Conservation (phyloP, 1,140 invertebrate species). For the Macrostomum lignano region DNA sequence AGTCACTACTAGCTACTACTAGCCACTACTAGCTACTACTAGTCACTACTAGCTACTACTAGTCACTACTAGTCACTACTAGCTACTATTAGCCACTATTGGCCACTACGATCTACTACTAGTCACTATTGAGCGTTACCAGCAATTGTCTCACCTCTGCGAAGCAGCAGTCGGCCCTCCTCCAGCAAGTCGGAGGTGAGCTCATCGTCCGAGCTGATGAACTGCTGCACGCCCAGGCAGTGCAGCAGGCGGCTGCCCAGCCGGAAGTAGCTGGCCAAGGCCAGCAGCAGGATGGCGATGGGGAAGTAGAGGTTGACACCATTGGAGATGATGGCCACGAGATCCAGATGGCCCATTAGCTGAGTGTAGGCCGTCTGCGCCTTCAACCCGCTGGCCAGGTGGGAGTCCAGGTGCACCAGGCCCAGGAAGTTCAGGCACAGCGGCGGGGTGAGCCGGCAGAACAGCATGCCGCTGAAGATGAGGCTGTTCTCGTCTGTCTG, state of each 20-base stretch:
- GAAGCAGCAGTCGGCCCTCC: constrained; percentile 62
- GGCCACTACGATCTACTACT: no score
- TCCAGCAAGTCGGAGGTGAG: constrained; percentile 66
- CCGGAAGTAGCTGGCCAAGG: constrained; percentile 72
- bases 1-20: no score
- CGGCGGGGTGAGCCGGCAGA: constrained; percentile 80
- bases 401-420: constrained; percentile 85
- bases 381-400: constrained; percentile 42
- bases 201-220: constrained; percentile 56
- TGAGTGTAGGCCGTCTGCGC: constrained; percentile 63
- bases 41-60: no score
- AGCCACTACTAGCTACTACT: no score
- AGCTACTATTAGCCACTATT: no score
- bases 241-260: constrained; percentile 60
- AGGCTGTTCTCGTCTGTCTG: constrained; percentile 93
- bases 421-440: constrained; percentile 92
- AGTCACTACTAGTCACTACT: no score
- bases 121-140: no score
- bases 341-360: constrained; percentile 99
- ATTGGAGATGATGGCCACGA: constrained; percentile 74
- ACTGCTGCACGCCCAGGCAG: constrained; percentile 71
- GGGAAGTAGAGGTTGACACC: constrained; percentile 98
- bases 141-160: constrained; percentile 27
- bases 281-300: constrained; percentile 70
- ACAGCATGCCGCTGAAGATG: constrained; percentile 74